Percentiles rank a stretch among this genome's conserved stretches.
phyloP scores from a whole-genome alignment of 2,113 vertebrate species.

The Poeciliopsis occidentalis region DNA sequence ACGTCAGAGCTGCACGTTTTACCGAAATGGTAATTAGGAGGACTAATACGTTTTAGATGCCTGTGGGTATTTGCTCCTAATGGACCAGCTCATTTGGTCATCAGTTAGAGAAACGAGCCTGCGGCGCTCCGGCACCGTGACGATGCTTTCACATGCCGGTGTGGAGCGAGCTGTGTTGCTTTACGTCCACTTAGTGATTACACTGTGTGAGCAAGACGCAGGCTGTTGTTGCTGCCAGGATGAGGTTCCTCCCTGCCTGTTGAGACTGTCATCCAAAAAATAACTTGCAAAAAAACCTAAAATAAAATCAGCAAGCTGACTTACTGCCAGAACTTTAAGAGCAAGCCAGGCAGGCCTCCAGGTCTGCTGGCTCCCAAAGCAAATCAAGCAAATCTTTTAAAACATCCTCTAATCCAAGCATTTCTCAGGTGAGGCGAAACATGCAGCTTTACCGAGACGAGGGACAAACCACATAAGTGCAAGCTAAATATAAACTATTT shows the following conservation, averaged over 20 bases:
- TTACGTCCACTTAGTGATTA: slow-evolving; percentile 16
- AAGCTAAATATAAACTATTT: background rate
- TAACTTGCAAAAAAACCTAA: background rate
- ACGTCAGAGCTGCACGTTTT: slow-evolving; percentile 48
- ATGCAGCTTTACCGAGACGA: background rate
- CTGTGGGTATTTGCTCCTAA: slow-evolving; percentile 44
- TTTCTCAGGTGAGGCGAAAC: slow-evolving; percentile 26
- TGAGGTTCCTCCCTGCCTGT: background rate
- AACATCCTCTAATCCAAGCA: background rate
- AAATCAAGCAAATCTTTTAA: slow-evolving; percentile 25
- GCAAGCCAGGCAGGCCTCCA: slow-evolving; percentile 2
- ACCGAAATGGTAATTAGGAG: slow-evolving; percentile 58
- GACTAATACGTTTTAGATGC: slow-evolving; percentile 36
- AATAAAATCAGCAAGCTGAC: background rate
- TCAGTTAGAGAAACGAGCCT: slow-evolving; percentile 43
- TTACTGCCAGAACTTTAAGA: slow-evolving; percentile 4
- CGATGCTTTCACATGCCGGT: slow-evolving; percentile 36
- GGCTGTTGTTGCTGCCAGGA: slow-evolving; percentile 1
- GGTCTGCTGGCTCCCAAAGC: slow-evolving; percentile 37
- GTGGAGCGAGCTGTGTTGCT: slow-evolving; percentile 39
- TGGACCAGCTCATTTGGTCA: slow-evolving; percentile 60
- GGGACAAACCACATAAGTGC: background rate
- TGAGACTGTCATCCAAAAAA: background rate
- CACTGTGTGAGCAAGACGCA: slow-evolving; percentile 15
- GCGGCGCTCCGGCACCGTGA: slow-evolving; percentile 26